These are phyloP conservation scores for Phalacrocorax carbo DNA, from an alignment of 2,113 vertebrate species.

Conservation along the genomic window DNA sequence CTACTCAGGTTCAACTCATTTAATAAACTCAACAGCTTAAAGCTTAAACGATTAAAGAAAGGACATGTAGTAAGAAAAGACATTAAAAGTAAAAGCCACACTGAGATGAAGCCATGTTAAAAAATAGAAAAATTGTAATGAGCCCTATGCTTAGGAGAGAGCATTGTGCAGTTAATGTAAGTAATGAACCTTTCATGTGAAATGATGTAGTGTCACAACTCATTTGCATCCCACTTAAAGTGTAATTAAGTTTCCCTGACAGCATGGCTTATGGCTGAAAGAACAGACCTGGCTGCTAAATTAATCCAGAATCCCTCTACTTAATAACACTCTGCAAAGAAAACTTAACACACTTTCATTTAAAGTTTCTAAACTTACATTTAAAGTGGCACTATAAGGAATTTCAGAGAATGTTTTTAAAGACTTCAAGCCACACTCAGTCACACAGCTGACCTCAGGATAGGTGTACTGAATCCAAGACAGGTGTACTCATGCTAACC, in stretches of 20 bases:
- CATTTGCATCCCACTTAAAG: constrained; percentile 85
- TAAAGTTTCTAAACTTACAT: constrained; percentile 70
- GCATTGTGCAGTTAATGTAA: constrained; percentile 75
- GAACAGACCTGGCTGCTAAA: constrained; percentile 81
- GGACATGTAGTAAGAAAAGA: not conserved
- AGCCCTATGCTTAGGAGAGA: constrained; percentile 63
- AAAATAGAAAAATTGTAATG: constrained; percentile 65
- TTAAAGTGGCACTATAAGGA: constrained; percentile 44
- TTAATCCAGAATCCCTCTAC: constrained; percentile 77
- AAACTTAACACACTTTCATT: constrained; percentile 70
- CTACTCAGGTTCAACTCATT: constrained; percentile 50
- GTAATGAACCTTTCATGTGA: constrained; percentile 84
- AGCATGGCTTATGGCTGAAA: constrained; percentile 78
- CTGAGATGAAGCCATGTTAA: constrained; percentile 39
- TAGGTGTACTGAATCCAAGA: not conserved
- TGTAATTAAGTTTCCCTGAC: constrained; percentile 84
- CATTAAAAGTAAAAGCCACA: constrained; percentile 62
- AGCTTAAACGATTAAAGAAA: constrained; percentile 53
- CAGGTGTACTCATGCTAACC: no score
- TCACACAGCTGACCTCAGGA: not conserved
- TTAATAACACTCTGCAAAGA: constrained; percentile 74
- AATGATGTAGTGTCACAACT: constrained; percentile 85
- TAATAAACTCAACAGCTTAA: constrained; percentile 55
- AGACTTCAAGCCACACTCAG: not conserved
- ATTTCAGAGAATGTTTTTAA: not conserved